Conservation (phyloP, 2,113 vertebrate genomes). For the Ceratotherium simum region DNA sequence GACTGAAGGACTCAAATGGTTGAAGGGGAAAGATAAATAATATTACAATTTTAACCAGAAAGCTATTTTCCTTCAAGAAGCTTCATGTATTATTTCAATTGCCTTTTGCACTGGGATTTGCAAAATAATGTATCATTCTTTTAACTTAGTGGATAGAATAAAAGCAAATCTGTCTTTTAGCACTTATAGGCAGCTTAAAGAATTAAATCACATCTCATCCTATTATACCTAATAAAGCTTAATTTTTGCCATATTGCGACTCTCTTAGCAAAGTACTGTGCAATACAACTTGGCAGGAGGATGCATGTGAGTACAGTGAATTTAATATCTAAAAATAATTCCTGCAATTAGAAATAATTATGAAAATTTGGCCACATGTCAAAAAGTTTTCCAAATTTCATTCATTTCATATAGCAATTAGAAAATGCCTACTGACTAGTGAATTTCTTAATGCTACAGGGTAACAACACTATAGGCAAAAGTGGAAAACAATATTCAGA, state of each 20-base stretch:
- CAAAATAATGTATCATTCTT: slow-evolving; percentile 76
- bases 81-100: slow-evolving; percentile 83
- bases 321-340: slow-evolving; percentile 74
- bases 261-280: slow-evolving; percentile 57
- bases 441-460: slow-evolving; percentile 15
- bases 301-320: neutral
- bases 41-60: slow-evolving; percentile 83
- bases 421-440: slow-evolving; percentile 27
- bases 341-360: slow-evolving; percentile 75
- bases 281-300: slow-evolving; percentile 57
- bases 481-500: slow-evolving; percentile 18
- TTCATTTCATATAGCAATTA: slow-evolving; percentile 59
- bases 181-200: slow-evolving; percentile 58
- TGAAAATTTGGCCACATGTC: slow-evolving; percentile 65
- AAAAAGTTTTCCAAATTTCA: slow-evolving; percentile 65
- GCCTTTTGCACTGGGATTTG: slow-evolving; percentile 77
- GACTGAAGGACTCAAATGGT: slow-evolving; percentile 77
- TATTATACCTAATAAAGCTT: slow-evolving; percentile 64
- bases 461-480: neutral
- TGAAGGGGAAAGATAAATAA: slow-evolving; percentile 86
- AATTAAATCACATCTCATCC: slow-evolving; percentile 67
- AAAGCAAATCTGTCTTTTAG: slow-evolving; percentile 76
- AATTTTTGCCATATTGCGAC: slow-evolving; percentile 61
- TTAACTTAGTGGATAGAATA: slow-evolving; percentile 68
- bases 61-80: slow-evolving; percentile 80